Percentiles rank a stretch among this genome's conserved stretches.
These are phyloP conservation scores for Apteryx owenii DNA, from an alignment of 2,113 vertebrate genomes.

Conservation along the genomic window DNA sequence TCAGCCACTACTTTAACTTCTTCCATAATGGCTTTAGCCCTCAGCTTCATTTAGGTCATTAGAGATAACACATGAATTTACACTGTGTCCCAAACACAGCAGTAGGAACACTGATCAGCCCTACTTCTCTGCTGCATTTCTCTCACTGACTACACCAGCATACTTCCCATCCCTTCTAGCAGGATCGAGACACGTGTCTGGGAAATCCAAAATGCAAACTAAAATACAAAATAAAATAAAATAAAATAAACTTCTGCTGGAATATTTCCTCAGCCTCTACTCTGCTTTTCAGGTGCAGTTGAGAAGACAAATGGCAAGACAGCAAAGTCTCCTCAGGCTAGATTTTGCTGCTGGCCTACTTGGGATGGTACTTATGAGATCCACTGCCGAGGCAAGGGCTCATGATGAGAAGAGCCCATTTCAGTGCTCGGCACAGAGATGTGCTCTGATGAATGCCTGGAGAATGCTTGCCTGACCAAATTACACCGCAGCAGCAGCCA, in stretches of 20 bases:
- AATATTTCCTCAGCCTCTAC: not conserved
- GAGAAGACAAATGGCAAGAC: not conserved
- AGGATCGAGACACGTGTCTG: not conserved
- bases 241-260: not conserved
- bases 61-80: not conserved
- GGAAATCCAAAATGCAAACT: not conserved
- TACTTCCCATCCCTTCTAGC: not conserved
- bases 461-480: conserved; percentile 4
- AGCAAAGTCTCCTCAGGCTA: not conserved
- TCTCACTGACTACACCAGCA: not conserved
- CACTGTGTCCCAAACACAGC: not conserved
- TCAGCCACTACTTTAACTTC: not conserved
- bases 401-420: not conserved
- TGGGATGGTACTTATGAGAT: not conserved
- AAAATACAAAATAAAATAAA: not conserved
- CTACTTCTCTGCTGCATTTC: not conserved
- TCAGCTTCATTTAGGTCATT: not conserved
- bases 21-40: not conserved
- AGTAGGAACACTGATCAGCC: not conserved
- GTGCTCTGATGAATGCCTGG: not conserved
- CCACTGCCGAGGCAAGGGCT: not conserved
- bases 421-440: not conserved
- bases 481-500: not conserved
- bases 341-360: not conserved
- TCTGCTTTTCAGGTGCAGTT: not conserved